Base-by-base conservation (phyloP, 2,888 invertebrate species). In the Drosophila birchii region DNA sequence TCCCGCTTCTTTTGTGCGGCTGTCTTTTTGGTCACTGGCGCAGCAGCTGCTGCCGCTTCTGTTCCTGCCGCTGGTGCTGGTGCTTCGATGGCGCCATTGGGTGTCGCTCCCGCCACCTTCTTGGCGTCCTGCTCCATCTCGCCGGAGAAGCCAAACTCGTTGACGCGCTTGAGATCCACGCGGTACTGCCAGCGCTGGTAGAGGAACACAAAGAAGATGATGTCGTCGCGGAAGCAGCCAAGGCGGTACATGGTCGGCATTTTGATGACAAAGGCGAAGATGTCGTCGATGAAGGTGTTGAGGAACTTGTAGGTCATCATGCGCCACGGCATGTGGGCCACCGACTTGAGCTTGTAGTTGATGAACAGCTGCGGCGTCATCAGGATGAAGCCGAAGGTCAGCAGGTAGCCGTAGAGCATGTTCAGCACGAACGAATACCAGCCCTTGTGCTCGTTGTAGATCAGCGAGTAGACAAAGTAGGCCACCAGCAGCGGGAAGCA, bases 331-430 rank as follows among this genome's bases (percentile, higher is more conserved):
- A 99, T 94, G 93, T 99, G 99, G 12, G 99, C 99, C 2, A 99
- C 99, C 20, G 99, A 99, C 92, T 99, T 99, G 85, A 99, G 93
- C 93, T 99, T 99, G 93, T 99, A 99, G 93, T 99, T 99, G 86
- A 99, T 99, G 92, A 99, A 99, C 75, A 99, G 93, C 93, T 99
- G 99, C 8, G 99, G 99, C n/a, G 99, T 99, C 99, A 99, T 99
- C 97, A 99, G 98, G 67, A 99, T 99, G 92, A 99, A 99, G 73
- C 99, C 98, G 92, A 99, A 99, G 3, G 99, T 99, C 69, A 99
- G 94, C 67, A 99, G 94, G 93, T 98, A 99, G 61, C 99, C 99
- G 93, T 99, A 99, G 73, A 99, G 94, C 96, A 99, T 97, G 91
- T 96, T 97, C 36, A 99, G 94, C 41, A 98, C 95, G 94, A 98